A percentile compares a stretch with the other conserved stretches of the same genome.
Conservation (phyloP, 2,113 vertebrate species). For the Geothlypis trichas region DNA sequence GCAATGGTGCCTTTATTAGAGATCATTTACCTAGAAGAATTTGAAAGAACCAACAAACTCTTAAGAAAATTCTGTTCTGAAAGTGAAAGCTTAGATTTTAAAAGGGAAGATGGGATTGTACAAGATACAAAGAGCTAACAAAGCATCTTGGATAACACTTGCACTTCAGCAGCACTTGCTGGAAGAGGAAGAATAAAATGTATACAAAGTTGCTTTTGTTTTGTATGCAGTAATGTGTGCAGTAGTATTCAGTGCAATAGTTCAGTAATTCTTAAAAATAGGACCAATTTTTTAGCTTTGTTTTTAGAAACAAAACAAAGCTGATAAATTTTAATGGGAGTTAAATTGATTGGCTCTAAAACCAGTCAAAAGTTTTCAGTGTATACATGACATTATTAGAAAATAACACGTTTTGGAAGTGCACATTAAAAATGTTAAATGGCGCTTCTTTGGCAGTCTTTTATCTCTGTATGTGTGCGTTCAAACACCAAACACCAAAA, state of each 20-base stretch:
- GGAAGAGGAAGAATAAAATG: neutral
- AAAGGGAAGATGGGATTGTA: neutral
- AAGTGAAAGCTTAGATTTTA: neutral
- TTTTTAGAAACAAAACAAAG: neutral
- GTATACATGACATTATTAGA: neutral
- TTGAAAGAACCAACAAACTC: neutral
- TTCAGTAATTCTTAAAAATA: neutral
- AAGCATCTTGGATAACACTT: neutral
- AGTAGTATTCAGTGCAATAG: neutral
- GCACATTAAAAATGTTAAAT: neutral
- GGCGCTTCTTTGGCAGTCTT: neutral
- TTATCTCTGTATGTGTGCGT: neutral
- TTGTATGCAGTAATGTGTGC: neutral
- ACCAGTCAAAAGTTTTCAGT: neutral
- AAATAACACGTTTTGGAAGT: neutral
- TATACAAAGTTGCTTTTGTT: neutral
- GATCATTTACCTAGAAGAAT: neutral
- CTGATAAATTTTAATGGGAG: neutral
- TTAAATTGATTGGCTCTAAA: neutral
- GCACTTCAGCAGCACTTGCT: neutral
- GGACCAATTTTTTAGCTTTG: neutral
- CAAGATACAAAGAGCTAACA: neutral
- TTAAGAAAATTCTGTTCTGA: neutral
- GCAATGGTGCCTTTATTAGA: neutral
- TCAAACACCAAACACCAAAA: neutral